Conservation (phyloP, 2,888 invertebrate species). For the Lithophane ornitopus region DNA sequence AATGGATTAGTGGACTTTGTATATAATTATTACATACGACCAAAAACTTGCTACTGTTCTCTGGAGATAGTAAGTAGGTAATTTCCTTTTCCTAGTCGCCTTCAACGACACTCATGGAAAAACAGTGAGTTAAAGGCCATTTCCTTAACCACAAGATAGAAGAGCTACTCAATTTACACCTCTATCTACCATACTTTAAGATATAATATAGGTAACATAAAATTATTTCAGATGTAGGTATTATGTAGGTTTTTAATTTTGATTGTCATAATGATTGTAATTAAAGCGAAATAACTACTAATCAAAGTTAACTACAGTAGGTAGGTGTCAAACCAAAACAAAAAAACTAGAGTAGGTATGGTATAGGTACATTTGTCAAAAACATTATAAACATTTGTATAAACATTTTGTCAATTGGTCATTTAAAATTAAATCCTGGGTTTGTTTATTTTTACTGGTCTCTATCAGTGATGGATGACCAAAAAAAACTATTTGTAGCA, state of each 20-base stretch:
- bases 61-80: neutral
- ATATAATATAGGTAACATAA: neutral
- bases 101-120: neutral
- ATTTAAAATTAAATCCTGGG: neutral
- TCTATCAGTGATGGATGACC: neutral
- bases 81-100: neutral
- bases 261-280: neutral
- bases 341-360: no score
- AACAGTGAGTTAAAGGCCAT: no score
- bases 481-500: constrained; percentile 10
- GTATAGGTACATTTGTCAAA: neutral
- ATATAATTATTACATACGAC: neutral
- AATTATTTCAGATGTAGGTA: neutral
- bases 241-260: neutral
- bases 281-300: neutral
- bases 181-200: neutral
- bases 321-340: neutral
- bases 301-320: neutral
- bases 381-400: no score
- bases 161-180: neutral
- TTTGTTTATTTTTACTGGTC: neutral
- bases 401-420: neutral
- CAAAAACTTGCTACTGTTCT: neutral
- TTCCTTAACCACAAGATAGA: neutral
- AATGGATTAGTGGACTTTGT: neutral